Base-by-base conservation (phyloP, 53 echinoderm and acorn worm genomes). In the Luidia sarsii region DNA sequence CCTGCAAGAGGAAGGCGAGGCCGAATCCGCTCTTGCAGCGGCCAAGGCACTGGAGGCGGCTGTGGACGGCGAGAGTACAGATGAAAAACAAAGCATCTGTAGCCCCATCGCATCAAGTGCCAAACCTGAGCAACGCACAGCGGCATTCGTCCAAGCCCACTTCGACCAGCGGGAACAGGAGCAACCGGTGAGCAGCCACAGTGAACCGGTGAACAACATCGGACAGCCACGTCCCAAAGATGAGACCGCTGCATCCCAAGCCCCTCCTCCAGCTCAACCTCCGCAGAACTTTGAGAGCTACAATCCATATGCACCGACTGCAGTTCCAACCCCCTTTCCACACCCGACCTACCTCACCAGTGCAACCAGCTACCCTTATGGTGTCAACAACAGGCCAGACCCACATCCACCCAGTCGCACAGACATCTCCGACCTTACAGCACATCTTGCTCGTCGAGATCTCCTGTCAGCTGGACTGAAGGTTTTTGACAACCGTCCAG, bases 401-500 rank as follows among this genome's bases (percentile, higher is more conserved):
- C 65, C 33, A 1, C 45, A 43, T 67, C 19, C 30, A 4, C 69
- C 15, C 2, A 69, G 69, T n/a, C 49, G 30, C 50, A 32, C 69
- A 48, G 69, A 50, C 18, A n/a, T 69, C 50, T 68, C 30, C n/a
- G 50, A 69, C 49, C 69, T 69, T 33, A 69, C 69, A 49, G 69
- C 69, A 29, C 69, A 69, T 33, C 69, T 69, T 34, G 33, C 69
- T 69, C 50, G 69, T 49, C 69, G 32, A 69, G 69, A 49, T 19
- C 69, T 69, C n/a, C 69, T 69, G 49, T 28, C 69, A 48, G 69
- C 69, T 4, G 69, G 49, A 69, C 33, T 69, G 32, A 68, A 56
- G 82, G 33, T 56, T 82, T 87, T 87, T 54, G 87, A 87, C 45
- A 82, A 87, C 24, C 69, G 50, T 27, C 82, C 82, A 24, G 82